These are phyloP conservation scores for Rallus limicola DNA, from an alignment of 2,113 vertebrate genomes.

Conservation along the genomic window DNA sequence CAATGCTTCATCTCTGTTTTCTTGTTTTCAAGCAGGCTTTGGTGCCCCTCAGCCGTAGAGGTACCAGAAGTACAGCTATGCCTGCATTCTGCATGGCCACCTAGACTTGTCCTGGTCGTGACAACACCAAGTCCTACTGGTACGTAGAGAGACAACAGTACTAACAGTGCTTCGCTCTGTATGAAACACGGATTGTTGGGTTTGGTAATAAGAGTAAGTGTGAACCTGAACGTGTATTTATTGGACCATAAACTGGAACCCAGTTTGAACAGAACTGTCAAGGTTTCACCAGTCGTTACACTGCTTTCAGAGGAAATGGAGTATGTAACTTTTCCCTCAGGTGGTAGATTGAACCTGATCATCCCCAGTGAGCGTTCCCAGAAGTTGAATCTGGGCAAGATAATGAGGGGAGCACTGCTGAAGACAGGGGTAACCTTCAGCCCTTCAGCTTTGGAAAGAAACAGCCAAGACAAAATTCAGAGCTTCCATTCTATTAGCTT, in stretches of 20 bases:
- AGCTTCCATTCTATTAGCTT: not conserved
- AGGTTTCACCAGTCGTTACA: not conserved
- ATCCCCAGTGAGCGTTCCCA: not conserved
- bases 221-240: not conserved
- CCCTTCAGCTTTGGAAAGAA: not conserved
- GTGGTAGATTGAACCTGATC: not conserved
- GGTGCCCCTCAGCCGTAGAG: not conserved
- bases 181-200: not conserved
- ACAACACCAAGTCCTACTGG: accelerated
- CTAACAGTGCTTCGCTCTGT: not conserved
- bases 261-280: not conserved
- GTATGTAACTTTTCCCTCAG: not conserved
- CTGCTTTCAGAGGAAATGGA: not conserved
- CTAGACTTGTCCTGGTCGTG: not conserved
- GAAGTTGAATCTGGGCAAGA: not conserved
- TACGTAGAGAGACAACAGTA: not conserved
- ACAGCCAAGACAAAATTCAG: not conserved
- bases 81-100: not conserved
- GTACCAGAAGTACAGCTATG: not conserved
- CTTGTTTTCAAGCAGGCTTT: no score
- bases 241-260: not conserved
- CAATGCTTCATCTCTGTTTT: no score
- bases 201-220: not conserved
- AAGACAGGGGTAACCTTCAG: not conserved
- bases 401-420: not conserved